phyloP scores from a whole-genome alignment of 2,888 invertebrate genomes.

The Drosophila monieri region DNA sequence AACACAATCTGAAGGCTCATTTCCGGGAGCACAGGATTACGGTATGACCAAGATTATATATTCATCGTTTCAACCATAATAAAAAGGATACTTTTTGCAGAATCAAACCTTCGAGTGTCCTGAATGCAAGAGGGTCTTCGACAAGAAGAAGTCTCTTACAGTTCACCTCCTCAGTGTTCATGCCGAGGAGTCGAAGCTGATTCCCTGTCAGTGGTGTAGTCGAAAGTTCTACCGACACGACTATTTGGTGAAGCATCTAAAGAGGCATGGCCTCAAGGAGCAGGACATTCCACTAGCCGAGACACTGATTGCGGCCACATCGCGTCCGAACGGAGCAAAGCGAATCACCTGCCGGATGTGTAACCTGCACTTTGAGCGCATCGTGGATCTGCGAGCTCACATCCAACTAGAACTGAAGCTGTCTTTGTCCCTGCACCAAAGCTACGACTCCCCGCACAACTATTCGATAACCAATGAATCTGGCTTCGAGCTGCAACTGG shows the following conservation, averaged over 20 bases:
- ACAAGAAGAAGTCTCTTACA: conserved; percentile 78
- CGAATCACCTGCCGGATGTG: conserved; percentile 78
- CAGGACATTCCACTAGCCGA: conserved; percentile 72
- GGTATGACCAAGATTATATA: conserved; percentile 7
- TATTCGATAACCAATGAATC: conserved; percentile 82
- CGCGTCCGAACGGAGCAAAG: conserved; percentile 78
- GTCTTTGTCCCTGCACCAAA: conserved; percentile 58
- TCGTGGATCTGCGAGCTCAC: conserved; percentile 70
- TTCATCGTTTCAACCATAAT: neutral
- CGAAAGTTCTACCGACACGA: conserved; percentile 79
- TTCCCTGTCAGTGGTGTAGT: conserved; percentile 81
- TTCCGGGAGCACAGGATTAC: conserved; percentile 56
- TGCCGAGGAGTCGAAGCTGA: conserved; percentile 70
- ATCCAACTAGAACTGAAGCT: conserved; percentile 68
- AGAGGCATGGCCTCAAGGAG: conserved; percentile 71
- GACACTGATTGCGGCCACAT: conserved; percentile 69
- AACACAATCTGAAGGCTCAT: conserved; percentile 80
- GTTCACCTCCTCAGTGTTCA: conserved; percentile 76
- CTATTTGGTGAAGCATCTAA: conserved; percentile 78
- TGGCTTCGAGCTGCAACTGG: conserved; percentile 81
- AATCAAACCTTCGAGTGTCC: conserved; percentile 64
- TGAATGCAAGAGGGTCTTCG: conserved; percentile 69
- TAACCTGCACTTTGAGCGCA: conserved; percentile 65
- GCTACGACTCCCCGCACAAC: conserved; percentile 61
- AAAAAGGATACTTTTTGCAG: conserved; percentile 24